Evolutionary conservation across 2,797 vertebrate species (phyloP).

Genomic region (Chelmon rostratus): DNA sequence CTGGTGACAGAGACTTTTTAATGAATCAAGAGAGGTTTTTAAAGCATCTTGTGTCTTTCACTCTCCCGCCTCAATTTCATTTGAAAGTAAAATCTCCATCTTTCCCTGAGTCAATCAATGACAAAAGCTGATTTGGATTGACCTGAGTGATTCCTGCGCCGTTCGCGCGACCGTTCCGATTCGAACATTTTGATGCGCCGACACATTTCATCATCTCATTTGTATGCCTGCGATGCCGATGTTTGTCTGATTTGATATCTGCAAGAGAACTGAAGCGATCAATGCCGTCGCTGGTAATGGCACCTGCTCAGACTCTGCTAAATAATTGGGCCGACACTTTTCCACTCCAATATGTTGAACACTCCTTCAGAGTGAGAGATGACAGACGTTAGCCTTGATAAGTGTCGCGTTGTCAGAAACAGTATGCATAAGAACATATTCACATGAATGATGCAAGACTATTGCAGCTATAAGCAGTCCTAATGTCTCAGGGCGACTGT

Average conservation of each 20-base stretch:
- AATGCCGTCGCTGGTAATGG: conserved; percentile 60
- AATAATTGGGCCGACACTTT: conserved; percentile 66
- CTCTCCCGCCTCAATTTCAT: conserved; percentile 56
- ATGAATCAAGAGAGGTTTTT: conserved; percentile 75
- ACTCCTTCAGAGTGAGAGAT: conserved; percentile 52
- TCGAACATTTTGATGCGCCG: conserved; percentile 48
- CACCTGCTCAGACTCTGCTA: conserved; percentile 59
- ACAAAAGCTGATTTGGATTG: conserved; percentile 68
- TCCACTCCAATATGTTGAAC: conserved; percentile 62
- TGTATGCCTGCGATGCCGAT: conserved; percentile 54
- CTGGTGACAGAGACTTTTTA: conserved; percentile 63
- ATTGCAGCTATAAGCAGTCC: neutral
- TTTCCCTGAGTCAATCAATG: conserved; percentile 60
- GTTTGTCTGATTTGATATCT: conserved; percentile 77
- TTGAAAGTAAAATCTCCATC: conserved; percentile 64
- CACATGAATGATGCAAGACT: conserved; percentile 25
- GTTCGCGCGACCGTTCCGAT: conserved; percentile 31
- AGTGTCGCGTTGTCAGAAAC: conserved; percentile 28
- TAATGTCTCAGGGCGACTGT: neutral
- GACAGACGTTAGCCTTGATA: conserved; percentile 49
- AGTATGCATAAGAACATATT: conserved; percentile 3
- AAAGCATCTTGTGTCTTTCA: conserved; percentile 58
- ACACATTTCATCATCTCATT: conserved; percentile 71
- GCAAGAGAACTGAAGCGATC: conserved; percentile 62
- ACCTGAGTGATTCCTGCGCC: conserved; percentile 30